phyloP scores from a whole-genome alignment of 2,888 invertebrate species.

The Diabrotica balteata region DNA sequence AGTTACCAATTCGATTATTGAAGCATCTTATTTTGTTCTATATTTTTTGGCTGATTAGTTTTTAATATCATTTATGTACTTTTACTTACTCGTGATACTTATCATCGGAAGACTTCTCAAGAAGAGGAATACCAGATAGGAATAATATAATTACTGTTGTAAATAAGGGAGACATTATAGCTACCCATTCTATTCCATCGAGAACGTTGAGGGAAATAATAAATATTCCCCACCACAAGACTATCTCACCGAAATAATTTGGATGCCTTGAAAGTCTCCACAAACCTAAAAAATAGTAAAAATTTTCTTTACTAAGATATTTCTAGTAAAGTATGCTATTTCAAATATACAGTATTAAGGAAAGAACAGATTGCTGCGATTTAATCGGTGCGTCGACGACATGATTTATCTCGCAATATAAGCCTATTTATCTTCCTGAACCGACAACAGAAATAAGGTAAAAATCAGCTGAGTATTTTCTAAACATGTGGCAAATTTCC shows the following conservation, averaged over 20 bases:
- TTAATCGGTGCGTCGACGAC: too few species aligned
- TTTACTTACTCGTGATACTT: slow-evolving; percentile 81
- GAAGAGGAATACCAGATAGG: slow-evolving; percentile 87
- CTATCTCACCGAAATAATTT: slow-evolving; percentile 93
- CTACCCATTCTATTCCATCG: slow-evolving; percentile 85
- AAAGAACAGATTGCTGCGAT: too few species aligned
- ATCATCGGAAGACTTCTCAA: slow-evolving; percentile 88
- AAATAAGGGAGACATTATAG: slow-evolving; percentile 86
- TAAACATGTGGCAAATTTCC: too few species aligned
- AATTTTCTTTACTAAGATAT: neutral
- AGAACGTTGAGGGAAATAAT: slow-evolving; percentile 87
- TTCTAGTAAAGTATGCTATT: too few species aligned
- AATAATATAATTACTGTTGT: slow-evolving; percentile 87
- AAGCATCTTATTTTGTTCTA: too few species aligned
- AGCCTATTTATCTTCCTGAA: too few species aligned
- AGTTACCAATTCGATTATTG: too few species aligned
- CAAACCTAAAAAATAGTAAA: slow-evolving; percentile 47
- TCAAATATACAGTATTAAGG: too few species aligned
- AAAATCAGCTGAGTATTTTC: too few species aligned
- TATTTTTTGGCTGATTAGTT: too few species aligned
- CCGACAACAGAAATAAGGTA: too few species aligned
- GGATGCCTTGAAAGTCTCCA: slow-evolving; percentile 92
- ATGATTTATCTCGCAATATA: too few species aligned
- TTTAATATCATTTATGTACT: neutral
- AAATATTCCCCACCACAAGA: slow-evolving; percentile 94